Base-by-base conservation (phyloP, 2,888 invertebrate species). In the Nephrocerus scutellatus region DNA sequence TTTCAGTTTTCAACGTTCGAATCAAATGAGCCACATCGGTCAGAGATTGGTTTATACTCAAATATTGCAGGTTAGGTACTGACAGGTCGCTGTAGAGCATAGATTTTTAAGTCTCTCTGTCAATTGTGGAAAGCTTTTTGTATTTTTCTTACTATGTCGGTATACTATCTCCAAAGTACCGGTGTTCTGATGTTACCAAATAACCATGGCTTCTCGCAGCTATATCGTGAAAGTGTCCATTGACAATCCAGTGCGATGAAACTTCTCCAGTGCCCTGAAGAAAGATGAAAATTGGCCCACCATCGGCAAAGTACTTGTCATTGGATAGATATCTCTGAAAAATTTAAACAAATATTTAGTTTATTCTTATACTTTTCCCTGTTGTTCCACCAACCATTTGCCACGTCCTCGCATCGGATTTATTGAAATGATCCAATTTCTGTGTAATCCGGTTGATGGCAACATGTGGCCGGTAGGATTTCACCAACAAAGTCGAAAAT, bases 141-240 rank as follows among this genome's bases (percentile, higher is more conserved):
- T 16, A 18, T 16, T 4, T 12, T 2, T 8, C 74, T 71, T 64
- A 85, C 84, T 47, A 49, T 14, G 76, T 77, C 1, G 85, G 86
- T 46, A 72, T 72, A 44, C 82, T 84, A 22, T 72, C 53, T 4
- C 88, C 88, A 56, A 86, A 88, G 62, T 76, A 88, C 44, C 88
- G 72, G 59, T 88, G 87, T 57, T 89, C 88, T 1, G 85, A 76
- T 49, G 79, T 78, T 55, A 84, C 78, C 49, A 83, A 66, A 2
- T 74, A 72, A 0, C 80, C 85, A 3, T 68, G 63, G 44, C 77
- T 67, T 6, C 60, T 47, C 29, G 56, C 46, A 0, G 77, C 81
- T 48, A 80, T 63, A 32, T 78, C 74, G 39, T 72, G 67, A 51
- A 80, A 77, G 32, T 77, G 70, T 3, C 84, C 84, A 1, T 56